Percentiles rank a stretch among this genome's conserved stretches.
phyloP scores from a whole-genome alignment of 2,797 vertebrate species.

The Brotula barbata region DNA sequence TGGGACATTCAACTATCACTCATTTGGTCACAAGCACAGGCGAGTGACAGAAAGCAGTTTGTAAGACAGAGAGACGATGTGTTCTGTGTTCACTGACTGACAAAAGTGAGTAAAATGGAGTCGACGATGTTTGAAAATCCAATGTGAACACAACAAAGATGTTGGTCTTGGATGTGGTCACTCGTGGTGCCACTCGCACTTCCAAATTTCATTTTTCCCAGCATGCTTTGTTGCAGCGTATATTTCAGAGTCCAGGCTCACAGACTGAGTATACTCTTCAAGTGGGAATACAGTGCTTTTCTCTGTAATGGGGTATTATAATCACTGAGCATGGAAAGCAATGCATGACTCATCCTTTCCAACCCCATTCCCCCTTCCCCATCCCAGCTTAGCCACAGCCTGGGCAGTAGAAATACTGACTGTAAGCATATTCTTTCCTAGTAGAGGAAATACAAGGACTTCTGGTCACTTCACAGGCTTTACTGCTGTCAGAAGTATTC shows the following conservation, averaged over 20 bases:
- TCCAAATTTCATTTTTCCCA: constrained; percentile 37
- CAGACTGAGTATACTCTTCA: constrained; percentile 53
- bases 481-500: constrained; percentile 39
- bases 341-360: constrained; percentile 80
- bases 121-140: constrained; percentile 18
- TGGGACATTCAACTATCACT: no score
- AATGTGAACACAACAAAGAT: constrained; percentile 27
- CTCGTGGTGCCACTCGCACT: constrained; percentile 15
- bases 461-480: constrained; percentile 54
- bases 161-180: constrained; percentile 34
- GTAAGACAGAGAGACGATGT: constrained; percentile 1
- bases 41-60: not conserved
- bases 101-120: constrained; percentile 28
- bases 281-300: constrained; percentile 71
- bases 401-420: constrained; percentile 62
- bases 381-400: constrained; percentile 64
- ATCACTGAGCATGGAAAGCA: constrained; percentile 78
- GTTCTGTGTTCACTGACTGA: constrained; percentile 3
- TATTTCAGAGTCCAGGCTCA: constrained; percentile 51
- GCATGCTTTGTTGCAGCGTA: constrained; percentile 45
- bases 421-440: constrained; percentile 68
- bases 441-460: constrained; percentile 54
- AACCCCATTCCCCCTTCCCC: constrained; percentile 61
- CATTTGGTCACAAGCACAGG: no score
- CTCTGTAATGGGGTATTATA: constrained; percentile 77